phyloP scores from a whole-genome alignment of 2,113 vertebrate species.

The Gavia stellata region DNA sequence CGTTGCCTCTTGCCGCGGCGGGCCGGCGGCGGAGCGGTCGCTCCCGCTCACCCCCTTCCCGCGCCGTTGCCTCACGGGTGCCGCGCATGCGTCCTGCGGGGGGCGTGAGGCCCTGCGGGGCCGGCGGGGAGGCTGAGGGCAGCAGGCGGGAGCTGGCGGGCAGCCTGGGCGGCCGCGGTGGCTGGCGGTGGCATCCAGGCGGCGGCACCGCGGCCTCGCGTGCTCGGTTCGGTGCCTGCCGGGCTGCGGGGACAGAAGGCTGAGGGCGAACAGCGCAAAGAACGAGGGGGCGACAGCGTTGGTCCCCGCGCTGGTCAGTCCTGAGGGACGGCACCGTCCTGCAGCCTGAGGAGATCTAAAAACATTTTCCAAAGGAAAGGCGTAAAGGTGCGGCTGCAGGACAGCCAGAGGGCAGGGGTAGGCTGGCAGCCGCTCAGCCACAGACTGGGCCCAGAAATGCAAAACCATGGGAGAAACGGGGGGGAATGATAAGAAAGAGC shows the following conservation, averaged over 20 bases:
- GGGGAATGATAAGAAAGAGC: background rate
- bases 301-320: background rate
- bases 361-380: background rate
- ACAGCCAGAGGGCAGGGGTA: background rate
- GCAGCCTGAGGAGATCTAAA: background rate
- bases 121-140: no score
- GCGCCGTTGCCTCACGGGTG: no score
- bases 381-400: background rate
- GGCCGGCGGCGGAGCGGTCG: background rate
- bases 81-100: background rate
- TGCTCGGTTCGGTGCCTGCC: background rate
- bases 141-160: background rate
- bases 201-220: fast-evolving
- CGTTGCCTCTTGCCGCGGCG: background rate
- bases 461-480: background rate
- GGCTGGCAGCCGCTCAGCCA: background rate
- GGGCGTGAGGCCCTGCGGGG: background rate
- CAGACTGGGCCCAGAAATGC: background rate
- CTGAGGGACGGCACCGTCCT: background rate
- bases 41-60: background rate
- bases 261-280: background rate
- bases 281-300: no score
- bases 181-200: background rate
- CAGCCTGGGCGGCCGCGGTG: no score
- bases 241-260: background rate